Percentiles rank a stretch among this genome's conserved stretches.
These are phyloP conservation scores for pig (Sus scrofa) DNA, from an alignment of 2,113 vertebrate genomes.

Conservation along the genomic window DNA sequence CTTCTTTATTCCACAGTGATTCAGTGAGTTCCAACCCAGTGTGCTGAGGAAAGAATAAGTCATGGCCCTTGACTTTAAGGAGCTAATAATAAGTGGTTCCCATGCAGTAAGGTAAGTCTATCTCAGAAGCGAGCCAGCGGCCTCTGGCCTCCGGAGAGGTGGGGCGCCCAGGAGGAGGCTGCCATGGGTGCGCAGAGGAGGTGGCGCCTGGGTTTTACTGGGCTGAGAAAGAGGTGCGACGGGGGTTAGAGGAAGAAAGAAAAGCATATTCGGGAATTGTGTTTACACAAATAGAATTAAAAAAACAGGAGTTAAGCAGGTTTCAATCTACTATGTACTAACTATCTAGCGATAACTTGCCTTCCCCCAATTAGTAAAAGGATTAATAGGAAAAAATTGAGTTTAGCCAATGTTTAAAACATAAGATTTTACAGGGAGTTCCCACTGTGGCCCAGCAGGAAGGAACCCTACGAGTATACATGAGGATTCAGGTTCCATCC, in stretches of 20 bases:
- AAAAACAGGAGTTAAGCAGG: background rate
- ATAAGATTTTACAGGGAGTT: no score
- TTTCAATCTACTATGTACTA: background rate
- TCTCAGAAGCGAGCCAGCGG: background rate
- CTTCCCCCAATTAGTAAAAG: background rate
- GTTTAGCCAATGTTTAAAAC: background rate
- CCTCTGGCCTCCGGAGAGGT: background rate
- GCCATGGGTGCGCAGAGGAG: rapidly evolving
- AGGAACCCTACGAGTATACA: no score
- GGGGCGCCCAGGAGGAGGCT: rapidly evolving
- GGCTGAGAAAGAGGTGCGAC: background rate
- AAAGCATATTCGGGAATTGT: no score
- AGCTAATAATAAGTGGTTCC: background rate
- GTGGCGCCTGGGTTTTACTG: background rate
- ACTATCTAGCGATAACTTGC: background rate
- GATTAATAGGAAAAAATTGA: background rate
- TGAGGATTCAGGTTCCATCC: no score
- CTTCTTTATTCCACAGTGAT: background rate
- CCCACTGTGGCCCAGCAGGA: no score
- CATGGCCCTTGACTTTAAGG: background rate
- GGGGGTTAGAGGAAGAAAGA: background rate
- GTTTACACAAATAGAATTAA: background rate
- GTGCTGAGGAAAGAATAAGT: background rate
- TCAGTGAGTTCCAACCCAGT: background rate
- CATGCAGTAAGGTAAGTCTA: background rate